These are phyloP conservation scores for Prunella fulvescens DNA, from an alignment of 2,113 vertebrate genomes.

Conservation along the genomic window DNA sequence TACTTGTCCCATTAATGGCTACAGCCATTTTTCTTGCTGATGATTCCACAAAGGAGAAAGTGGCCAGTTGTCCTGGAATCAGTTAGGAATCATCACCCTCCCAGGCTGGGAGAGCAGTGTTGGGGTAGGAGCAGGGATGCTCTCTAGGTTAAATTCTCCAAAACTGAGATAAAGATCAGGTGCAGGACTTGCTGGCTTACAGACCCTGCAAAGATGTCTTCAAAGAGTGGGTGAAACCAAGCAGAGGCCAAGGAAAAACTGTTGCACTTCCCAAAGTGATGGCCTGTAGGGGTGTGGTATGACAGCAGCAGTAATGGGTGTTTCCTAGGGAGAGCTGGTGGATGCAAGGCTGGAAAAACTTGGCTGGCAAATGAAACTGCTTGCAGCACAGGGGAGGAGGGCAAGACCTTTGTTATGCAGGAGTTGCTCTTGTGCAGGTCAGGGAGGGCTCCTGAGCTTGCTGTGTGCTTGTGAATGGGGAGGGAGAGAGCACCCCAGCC, in stretches of 20 bases:
- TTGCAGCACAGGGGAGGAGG: not conserved
- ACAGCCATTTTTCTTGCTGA: not conserved
- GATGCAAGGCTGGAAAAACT: not conserved
- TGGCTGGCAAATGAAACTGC: not conserved
- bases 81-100: not conserved
- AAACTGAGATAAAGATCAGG: not conserved
- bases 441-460: not conserved
- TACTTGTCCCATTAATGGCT: not conserved
- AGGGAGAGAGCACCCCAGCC: not conserved
- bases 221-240: not conserved
- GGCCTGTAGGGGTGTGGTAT: not conserved
- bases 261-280: not conserved
- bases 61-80: not conserved
- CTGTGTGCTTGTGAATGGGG: accelerated
- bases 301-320: not conserved
- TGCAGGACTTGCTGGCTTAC: not conserved
- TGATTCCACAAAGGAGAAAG: not conserved
- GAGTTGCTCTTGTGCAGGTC: not conserved
- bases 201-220: not conserved
- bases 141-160: not conserved
- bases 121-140: not conserved
- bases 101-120: not conserved
- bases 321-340: not conserved
- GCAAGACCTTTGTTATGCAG: not conserved
- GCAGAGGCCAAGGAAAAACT: not conserved